phyloP scores from a whole-genome alignment of 2,888 invertebrate species.

The Aethes cnicana region DNA sequence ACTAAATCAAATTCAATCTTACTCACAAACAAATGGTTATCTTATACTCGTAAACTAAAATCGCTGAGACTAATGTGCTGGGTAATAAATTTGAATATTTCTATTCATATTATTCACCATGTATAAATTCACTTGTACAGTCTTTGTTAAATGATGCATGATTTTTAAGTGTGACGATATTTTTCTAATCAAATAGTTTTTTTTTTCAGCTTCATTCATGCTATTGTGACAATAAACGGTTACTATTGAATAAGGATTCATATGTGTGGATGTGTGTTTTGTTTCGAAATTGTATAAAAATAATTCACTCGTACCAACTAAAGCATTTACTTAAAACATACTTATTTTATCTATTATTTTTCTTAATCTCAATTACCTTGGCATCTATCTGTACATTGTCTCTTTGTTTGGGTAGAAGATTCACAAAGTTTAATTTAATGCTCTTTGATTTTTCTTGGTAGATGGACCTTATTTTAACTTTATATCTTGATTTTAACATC shows the following conservation, averaged over 20 bases:
- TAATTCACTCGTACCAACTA: conserved; percentile 24
- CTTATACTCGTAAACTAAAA: no score
- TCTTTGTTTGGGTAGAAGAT: conserved; percentile 4
- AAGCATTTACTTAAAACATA: conserved; percentile 18
- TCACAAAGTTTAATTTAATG: conserved; percentile 11
- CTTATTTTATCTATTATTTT: neutral
- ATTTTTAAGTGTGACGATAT: no score
- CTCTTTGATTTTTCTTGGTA: conserved; percentile 41
- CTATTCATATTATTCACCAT: conserved; percentile 10
- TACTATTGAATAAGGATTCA: conserved; percentile 38
- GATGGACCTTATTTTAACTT: no score
- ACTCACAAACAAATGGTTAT: no score
- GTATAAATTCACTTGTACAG: no score
- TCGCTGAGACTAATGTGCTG: neutral
- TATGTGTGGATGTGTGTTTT: conserved; percentile 2
- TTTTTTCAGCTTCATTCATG: conserved; percentile 19
- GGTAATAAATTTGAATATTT: no score
- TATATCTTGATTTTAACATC: conserved; percentile 45
- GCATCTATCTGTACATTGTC: neutral
- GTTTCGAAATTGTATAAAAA: neutral
- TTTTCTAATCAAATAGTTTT: neutral
- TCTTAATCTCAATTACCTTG: no score
- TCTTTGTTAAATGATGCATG: no score
- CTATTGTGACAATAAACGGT: conserved; percentile 57
- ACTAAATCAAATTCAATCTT: no score